These are phyloP conservation scores for Nymphalis io DNA, from an alignment of 1,140 invertebrate species.

Conservation along the genomic window DNA sequence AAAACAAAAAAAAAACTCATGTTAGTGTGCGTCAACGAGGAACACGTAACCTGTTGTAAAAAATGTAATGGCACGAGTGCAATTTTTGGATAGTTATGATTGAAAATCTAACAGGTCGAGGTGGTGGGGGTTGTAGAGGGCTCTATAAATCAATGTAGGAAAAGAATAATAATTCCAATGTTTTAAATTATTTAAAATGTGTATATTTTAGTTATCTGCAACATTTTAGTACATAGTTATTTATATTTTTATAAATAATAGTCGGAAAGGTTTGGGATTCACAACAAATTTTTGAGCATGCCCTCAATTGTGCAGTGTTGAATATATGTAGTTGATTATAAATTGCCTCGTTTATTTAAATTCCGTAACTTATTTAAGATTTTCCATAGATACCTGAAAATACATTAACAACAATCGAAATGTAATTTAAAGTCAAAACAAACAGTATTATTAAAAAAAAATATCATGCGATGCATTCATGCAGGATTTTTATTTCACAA, in stretches of 20 bases:
- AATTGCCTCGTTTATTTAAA: slow-evolving; percentile 29
- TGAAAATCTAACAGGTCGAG: slow-evolving; percentile 14
- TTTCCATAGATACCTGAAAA: slow-evolving; percentile 22
- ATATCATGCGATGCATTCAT: slow-evolving; percentile 72
- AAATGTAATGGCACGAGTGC: slow-evolving; percentile 17
- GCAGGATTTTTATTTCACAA: slow-evolving; percentile 52
- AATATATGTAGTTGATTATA: slow-evolving; percentile 41
- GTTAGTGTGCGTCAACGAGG: slow-evolving; percentile 46
- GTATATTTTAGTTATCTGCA: slow-evolving; percentile 44
- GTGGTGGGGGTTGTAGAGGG: slow-evolving; percentile 4
- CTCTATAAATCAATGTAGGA: slow-evolving; percentile 2
- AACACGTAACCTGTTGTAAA: slow-evolving; percentile 28
- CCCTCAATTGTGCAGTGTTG: slow-evolving; percentile 69
- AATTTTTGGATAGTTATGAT: slow-evolving; percentile 2
- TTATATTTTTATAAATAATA: slow-evolving; percentile 37
- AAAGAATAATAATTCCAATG: slow-evolving; percentile 33
- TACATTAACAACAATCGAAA: slow-evolving; percentile 8
- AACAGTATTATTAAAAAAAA: slow-evolving; percentile 63
- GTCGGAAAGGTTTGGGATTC: slow-evolving; percentile 48
- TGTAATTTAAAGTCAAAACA: slow-evolving; percentile 29
- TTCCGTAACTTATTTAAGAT: slow-evolving; percentile 14
- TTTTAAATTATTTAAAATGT: slow-evolving; percentile 40
- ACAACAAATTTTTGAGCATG: slow-evolving; percentile 69
- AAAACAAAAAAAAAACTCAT: slow-evolving; percentile 41
- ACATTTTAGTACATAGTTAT: slow-evolving; percentile 40